Evolutionary conservation across 1,140 invertebrate species (phyloP).

Genomic region (Aphelenchoides fujianensis): DNA sequence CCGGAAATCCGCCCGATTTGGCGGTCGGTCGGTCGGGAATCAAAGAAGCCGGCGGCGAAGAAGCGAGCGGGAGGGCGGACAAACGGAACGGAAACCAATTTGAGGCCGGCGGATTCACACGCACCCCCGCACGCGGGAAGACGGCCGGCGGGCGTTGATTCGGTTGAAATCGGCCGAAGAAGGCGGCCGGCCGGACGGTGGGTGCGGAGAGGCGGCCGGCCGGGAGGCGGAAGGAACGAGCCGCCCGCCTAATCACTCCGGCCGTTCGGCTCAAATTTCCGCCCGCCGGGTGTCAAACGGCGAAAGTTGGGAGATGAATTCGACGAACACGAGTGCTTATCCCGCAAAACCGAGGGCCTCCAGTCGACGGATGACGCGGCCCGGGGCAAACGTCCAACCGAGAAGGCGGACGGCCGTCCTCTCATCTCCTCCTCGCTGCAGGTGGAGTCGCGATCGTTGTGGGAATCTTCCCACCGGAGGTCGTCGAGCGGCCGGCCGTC

Average conservation of each 20-base stretch:
- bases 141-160: not conserved
- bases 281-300: too few relatives aligned
- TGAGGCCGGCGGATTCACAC: not conserved
- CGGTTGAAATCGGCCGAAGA: not conserved
- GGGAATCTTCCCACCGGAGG: not conserved
- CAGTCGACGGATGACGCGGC: too few relatives aligned
- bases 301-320: too few relatives aligned
- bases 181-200: not conserved
- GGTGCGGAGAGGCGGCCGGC: not conserved
- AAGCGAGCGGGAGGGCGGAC: too few relatives aligned
- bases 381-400: too few relatives aligned
- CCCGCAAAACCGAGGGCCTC: too few relatives aligned
- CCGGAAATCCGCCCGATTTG: too few relatives aligned
- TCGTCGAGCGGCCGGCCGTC: not conserved
- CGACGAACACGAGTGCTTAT: too few relatives aligned
- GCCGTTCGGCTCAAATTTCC: not conserved
- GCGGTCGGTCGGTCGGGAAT: too few relatives aligned
- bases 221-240: not conserved
- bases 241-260: not conserved
- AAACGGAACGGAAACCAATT: not conserved
- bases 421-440: too few relatives aligned
- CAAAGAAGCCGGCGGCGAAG: too few relatives aligned
- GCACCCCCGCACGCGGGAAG: not conserved
- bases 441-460: not conserved
- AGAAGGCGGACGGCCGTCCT: too few relatives aligned